Evolutionary conservation across 2,888 invertebrate genomes (phyloP), one percentile per base, ranked within the genome.

Genomic region (Cataglyphis cursor): DNA sequence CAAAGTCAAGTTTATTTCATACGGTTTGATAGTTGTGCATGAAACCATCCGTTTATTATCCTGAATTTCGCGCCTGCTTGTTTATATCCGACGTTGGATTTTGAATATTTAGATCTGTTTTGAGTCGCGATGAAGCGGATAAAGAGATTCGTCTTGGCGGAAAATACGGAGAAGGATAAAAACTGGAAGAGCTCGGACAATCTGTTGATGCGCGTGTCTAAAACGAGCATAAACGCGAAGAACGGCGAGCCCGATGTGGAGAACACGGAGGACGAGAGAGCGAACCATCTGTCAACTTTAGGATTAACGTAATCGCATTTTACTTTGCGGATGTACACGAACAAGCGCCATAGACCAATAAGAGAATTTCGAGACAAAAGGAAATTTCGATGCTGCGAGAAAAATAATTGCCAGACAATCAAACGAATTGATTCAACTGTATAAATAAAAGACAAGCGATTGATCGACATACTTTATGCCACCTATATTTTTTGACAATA

Each of bases 141-240:
- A 82, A 95, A 95, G 87, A 93, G 95, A 90, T 95, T 95, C 88
- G 93, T 95, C 41, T 90, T 95, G 83, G 93, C 93, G 15, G 90
- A 94, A 85, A 93, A 91, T 54, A 92, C 93, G 84, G 94, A 93
- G 81, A 93, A 90, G 81, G 93, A 94, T 84, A 93, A 93, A 24
- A 93, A 93, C 82, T 94, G 94, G 94, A 95, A 93, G 83, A 94
- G 93, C 70, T 94, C 94, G 59, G 94, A 94, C 86, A 95, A 94
- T 88, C 83, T 93, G 18, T 84, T 89, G 15, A 18, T 9, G 91
- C 92, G n/a, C 91, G 80, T 92, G 1, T 75, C 89, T 44, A 90
- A 91, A 86, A 92, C 91, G 86, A 92, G 87, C 85, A 57, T 15
- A 18, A n/a, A 51, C 51, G 86, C 65, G 51, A 90, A 91, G 28